Base-by-base conservation (phyloP, 2,113 vertebrate genomes). In the Aix galericulata region DNA sequence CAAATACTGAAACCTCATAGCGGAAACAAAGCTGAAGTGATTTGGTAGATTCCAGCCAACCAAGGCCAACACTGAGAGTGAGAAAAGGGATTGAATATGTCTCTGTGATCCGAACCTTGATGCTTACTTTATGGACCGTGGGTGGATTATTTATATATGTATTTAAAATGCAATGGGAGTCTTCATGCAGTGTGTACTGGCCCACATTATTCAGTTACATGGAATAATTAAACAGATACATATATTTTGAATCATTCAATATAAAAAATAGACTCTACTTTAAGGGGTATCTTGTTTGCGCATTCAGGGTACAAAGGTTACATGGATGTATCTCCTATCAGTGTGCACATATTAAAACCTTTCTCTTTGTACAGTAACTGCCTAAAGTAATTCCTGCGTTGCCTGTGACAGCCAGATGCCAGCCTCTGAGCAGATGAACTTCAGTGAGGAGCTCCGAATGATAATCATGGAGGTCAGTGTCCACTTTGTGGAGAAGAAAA, bases 381-480 rank as follows among this genome's bases (percentile, higher is more conserved):
- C n/a, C 42, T 8, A 5, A 9, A 75, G 17, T 42, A 69, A 82
- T 32, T 84, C n/a, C 17, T 56, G 46, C 21, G 1, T 69, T 79
- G 44, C 29, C 88, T 89, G 38, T 90, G 38, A 69, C 76, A 68
- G 34, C 8, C 79, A 79, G 69, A 72, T 46, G 62, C 34, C 53
- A 74, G 32, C 31, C 21, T 5, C n/a, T 1, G 11, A 32, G 38
- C 56, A 91, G 66, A 96, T 86, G 96, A 96, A 91, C 74, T 3
- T 7, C 68, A 63, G 63, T 3, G 95, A 97, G 89, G 97, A 97
- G 82, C 95, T 86, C 63, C 27, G 94, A 6, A 93, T 34, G 89
- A 97, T 96, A 40, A 88, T 95, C 34, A 89, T 48, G 48, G 91
- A 97, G 94, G 95, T 97, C 40, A 40, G 62, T 44, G 20, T 36